Percentiles rank a stretch among this genome's conserved stretches.
phyloP scores from a whole-genome alignment of 2,797 vertebrate genomes.

The Coilia nasus region DNA sequence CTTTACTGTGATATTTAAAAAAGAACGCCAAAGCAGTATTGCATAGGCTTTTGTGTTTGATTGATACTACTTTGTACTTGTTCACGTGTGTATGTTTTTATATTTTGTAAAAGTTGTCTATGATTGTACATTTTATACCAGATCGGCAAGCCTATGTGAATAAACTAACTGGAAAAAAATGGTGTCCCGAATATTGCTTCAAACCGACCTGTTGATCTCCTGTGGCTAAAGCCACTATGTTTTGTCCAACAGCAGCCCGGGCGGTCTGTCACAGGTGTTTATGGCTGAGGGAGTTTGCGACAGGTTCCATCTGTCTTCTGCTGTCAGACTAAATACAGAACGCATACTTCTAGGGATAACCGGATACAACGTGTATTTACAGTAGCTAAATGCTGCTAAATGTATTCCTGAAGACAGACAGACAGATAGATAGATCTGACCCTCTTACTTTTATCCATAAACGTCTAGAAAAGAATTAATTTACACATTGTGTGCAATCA shows the following conservation, averaged over 20 bases:
- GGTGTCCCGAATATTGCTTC: neutral
- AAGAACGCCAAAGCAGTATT: constrained; percentile 95
- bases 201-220: neutral
- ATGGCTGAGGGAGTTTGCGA: too few relatives aligned
- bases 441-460: too few relatives aligned
- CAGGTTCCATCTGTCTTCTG: too few relatives aligned
- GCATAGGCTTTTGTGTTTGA: constrained; percentile 71
- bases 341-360: too few relatives aligned
- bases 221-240: too few relatives aligned
- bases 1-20: constrained; percentile 89
- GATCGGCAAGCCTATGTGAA: constrained; percentile 58
- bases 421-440: too few relatives aligned
- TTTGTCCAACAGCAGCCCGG: too few relatives aligned
- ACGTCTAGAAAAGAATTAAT: neutral
- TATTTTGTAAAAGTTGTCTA: constrained; percentile 79
- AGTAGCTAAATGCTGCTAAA: too few relatives aligned
- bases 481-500: neutral
- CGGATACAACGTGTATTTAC: too few relatives aligned
- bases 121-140: constrained; percentile 73
- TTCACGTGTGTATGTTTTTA: constrained; percentile 79
- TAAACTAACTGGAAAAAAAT: constrained; percentile 63
- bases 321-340: too few relatives aligned
- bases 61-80: constrained; percentile 68
- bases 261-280: too few relatives aligned
- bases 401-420: too few relatives aligned